phyloP scores from a whole-genome alignment of 1,140 invertebrate genomes.

The Drosophila tropicalis region DNA sequence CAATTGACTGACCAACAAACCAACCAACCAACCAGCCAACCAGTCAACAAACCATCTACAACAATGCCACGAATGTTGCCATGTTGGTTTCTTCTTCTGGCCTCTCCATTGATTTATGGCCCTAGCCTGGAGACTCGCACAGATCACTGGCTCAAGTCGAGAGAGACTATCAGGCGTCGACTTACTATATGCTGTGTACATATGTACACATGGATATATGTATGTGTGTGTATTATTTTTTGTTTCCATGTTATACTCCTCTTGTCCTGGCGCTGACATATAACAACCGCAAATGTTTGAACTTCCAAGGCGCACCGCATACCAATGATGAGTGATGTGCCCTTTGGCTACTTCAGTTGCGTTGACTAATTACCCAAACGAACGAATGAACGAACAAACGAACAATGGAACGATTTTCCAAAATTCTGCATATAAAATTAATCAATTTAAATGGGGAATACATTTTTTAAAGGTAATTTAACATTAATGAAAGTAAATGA shows the following conservation, averaged over 20 bases:
- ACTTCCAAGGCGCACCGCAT: conserved; percentile 65
- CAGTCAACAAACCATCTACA: conserved; percentile 39
- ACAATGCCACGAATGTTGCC: conserved; percentile 35
- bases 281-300: neutral
- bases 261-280: conserved; percentile 17
- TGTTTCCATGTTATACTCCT: conserved; percentile 14
- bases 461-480: no score
- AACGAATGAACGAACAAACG: neutral
- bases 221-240: neutral
- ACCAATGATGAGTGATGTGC: conserved; percentile 52
- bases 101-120: conserved; percentile 50
- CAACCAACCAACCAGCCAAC: conserved; percentile 28
- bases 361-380: conserved; percentile 70
- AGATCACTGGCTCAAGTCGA: conserved; percentile 23
- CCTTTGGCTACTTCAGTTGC: conserved; percentile 64
- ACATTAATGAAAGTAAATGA: no score
- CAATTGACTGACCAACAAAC: conserved; percentile 58
- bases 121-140: conserved; percentile 25
- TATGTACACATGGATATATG: neutral
- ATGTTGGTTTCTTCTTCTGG: conserved; percentile 25
- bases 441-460: no score
- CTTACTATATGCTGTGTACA: neutral
- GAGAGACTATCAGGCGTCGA: conserved; percentile 47
- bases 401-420: conserved; percentile 24
- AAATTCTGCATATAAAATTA: conserved; percentile 4